These are phyloP conservation scores for Atrichornis clamosus DNA, from an alignment of 2,113 vertebrate species.

Conservation along the genomic window DNA sequence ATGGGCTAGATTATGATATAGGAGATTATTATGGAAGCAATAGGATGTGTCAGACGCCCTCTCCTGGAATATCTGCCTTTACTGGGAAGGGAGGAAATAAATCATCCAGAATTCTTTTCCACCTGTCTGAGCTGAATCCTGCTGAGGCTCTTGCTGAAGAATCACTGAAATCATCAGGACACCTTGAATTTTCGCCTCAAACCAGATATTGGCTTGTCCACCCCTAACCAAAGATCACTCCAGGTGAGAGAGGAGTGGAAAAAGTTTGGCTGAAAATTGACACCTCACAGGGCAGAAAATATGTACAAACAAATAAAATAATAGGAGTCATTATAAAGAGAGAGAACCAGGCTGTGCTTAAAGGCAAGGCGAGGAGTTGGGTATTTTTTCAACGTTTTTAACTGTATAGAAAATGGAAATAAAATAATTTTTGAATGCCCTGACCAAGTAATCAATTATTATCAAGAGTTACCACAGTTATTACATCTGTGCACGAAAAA, in stretches of 20 bases:
- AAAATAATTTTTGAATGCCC: background rate
- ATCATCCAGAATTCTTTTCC: background rate
- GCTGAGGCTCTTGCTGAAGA: background rate
- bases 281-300: background rate
- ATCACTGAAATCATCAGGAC: background rate
- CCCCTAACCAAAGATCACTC: background rate
- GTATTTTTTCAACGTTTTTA: background rate
- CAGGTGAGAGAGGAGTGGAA: background rate
- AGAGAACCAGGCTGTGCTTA: background rate
- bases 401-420: background rate
- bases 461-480: background rate
- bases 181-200: background rate
- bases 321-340: background rate
- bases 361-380: background rate
- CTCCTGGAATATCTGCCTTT: background rate
- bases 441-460: background rate
- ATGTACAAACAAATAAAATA: no score
- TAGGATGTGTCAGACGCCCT: background rate
- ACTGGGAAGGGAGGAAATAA: background rate
- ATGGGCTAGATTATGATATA: fast-evolving
- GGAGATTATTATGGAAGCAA: background rate
- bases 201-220: background rate
- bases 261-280: background rate
- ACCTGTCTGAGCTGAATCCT: background rate
- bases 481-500: background rate